Conservation (phyloP, 2,113 vertebrate genomes). For the Phylloscopus trochilus region DNA sequence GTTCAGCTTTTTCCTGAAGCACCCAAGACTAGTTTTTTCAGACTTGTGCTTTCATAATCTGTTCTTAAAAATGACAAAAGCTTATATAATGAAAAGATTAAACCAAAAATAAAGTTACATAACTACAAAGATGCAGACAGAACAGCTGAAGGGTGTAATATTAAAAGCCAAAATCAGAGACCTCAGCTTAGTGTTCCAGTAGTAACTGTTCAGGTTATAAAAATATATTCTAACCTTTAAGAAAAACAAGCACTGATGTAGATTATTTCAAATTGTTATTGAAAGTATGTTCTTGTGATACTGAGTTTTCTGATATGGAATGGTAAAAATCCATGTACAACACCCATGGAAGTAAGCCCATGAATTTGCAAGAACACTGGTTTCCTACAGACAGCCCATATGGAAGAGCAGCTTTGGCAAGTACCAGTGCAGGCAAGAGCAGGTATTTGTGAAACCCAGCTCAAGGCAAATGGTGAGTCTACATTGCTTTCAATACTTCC, state of each 20-base stretch:
- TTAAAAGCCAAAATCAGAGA: slow-evolving; percentile 32
- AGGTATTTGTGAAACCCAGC: neutral
- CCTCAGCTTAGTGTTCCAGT: neutral
- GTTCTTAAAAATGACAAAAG: slow-evolving; percentile 16
- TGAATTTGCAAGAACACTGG: neutral
- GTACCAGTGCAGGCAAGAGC: neutral
- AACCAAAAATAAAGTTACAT: slow-evolving; percentile 43
- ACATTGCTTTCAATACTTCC: rapidly evolving
- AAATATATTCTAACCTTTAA: neutral
- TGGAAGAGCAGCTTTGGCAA: neutral
- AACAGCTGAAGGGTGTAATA: slow-evolving; percentile 23
- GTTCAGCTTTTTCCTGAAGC: neutral
- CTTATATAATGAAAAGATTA: slow-evolving; percentile 21
- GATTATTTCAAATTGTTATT: neutral
- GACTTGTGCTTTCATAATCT: slow-evolving; percentile 1
- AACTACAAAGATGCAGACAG: slow-evolving; percentile 18
- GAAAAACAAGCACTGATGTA: neutral
- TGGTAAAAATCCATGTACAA: neutral
- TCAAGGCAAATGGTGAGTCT: neutral
- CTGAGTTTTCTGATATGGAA: neutral
- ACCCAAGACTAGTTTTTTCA: neutral
- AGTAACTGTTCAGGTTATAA: neutral
- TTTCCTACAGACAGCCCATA: neutral
- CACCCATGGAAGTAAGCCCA: neutral
- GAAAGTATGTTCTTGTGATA: neutral